These are phyloP conservation scores for Nothoprocta pentlandii DNA, from an alignment of 2,113 vertebrate genomes.

Conservation along the genomic window DNA sequence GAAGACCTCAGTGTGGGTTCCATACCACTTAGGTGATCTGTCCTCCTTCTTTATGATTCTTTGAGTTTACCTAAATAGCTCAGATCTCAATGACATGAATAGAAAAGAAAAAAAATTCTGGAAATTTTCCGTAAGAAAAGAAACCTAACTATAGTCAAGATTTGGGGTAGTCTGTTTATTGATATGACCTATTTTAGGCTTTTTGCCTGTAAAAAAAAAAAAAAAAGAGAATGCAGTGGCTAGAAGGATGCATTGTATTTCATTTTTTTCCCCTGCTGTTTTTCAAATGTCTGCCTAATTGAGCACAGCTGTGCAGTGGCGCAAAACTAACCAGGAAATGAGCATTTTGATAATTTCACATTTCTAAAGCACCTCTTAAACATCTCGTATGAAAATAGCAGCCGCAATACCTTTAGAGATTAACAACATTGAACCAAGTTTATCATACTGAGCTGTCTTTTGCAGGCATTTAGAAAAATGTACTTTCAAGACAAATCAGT, in stretches of 20 bases:
- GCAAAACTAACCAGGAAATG: conserved; percentile 71
- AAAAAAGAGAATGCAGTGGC: not conserved
- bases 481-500: conserved; percentile 46
- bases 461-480: conserved; percentile 45
- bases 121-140: not conserved
- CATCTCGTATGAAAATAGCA: conserved; percentile 46
- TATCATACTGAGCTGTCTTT: conserved; percentile 48
- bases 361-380: conserved; percentile 77
- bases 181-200: not conserved
- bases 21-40: not conserved
- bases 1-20: not conserved
- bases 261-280: not conserved
- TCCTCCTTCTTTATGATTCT: not conserved
- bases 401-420: conserved; percentile 51
- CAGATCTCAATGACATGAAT: not conserved
- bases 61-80: not conserved
- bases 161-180: not conserved
- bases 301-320: conserved; percentile 76
- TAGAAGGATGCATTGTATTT: not conserved
- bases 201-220: conserved; percentile 6
- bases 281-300: conserved; percentile 71
- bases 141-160: not conserved
- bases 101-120: not conserved
- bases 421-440: conserved; percentile 34
- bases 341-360: conserved; percentile 71